Evolutionary conservation across 30 jellyfish, hydroid and myxozoan species (phyloP), one percentile per base, ranked within the genome.

Genomic region (Cassiopea xamachana): DNA sequence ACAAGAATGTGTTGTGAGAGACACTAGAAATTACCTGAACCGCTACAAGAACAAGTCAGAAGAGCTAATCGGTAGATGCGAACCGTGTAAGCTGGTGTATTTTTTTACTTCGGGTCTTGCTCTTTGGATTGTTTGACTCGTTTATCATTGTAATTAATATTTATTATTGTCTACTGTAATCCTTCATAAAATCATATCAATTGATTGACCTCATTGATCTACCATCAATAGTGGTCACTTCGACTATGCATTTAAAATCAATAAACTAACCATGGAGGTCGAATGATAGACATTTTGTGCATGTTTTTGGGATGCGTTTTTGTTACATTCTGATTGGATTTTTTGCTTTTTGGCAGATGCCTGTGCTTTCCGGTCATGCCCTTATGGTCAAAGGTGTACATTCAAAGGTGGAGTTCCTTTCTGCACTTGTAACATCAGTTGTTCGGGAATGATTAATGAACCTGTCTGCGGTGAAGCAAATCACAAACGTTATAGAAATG

Each of bases 391-490:
- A 58, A 75, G 87, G 17, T 94, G 98, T 50, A 43, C 73, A 8
- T 43, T 79, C 48, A 71, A 62, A 73, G 92, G 89, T 58, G 96
- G 96, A 43, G 74, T 50, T 49, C 83, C 98, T 15, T 74, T 67
- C 19, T 94, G 98, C 59, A 75, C n/a, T 47, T 94, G 98, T 62
- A 75, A 81, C 71, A 85, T 96, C 43, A 77, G 84, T 18, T 94
- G 98, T 81, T 19, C 70, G 1, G 94, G 90, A 1, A 87, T 80
- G 89, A 64, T 84, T 17, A 16, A 49, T 72, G 81, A 73, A 39
- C 96, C 98, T 7, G 98, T 94, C 1, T 94, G 98, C 50, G 98
- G 98, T 44, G 98, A 80, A 73, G 62, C 80, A 1, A 89, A 94
- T 82, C 60, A n/a, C 68, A 90, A 89, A 76, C 68, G 48, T 39